A percentile compares a stretch with the other conserved stretches of the same genome.
Evolutionary conservation across 2,113 vertebrate species (phyloP).

Genomic region (Callionymus lyra): DNA sequence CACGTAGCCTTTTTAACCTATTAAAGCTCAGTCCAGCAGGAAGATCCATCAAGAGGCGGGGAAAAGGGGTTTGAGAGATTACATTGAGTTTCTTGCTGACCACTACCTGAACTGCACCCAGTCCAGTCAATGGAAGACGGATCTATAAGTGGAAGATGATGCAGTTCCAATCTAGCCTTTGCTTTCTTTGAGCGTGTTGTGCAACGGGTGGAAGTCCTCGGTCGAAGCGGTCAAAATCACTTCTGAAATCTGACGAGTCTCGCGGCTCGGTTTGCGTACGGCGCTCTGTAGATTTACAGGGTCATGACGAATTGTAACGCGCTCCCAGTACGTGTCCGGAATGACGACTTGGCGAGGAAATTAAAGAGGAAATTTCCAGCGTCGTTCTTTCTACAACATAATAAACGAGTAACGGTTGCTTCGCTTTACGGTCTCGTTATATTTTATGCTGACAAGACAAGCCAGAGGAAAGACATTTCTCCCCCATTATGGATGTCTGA

Average conservation of each 20-base stretch:
- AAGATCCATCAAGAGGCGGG: too few species aligned
- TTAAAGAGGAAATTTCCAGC: slow-evolving; percentile 5
- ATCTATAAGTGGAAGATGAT: too few species aligned
- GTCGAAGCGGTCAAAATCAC: too few species aligned
- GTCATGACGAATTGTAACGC: slow-evolving; percentile 47
- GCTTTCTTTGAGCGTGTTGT: too few species aligned
- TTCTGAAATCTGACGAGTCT: slow-evolving; percentile 4
- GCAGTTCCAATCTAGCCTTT: too few species aligned
- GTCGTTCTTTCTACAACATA: slow-evolving; percentile 22
- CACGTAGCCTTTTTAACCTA: too few species aligned
- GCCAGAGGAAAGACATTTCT: slow-evolving; percentile 27
- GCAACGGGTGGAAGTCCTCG: too few species aligned
- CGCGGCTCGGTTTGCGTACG: slow-evolving; percentile 24
- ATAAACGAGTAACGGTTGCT: slow-evolving; percentile 55
- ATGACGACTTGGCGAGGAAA: slow-evolving; percentile 25
- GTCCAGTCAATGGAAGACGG: too few species aligned
- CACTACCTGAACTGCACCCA: too few species aligned
- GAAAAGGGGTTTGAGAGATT: too few species aligned
- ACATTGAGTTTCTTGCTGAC: too few species aligned
- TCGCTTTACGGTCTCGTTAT: slow-evolving; percentile 49
- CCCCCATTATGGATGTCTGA: slow-evolving; percentile 37
- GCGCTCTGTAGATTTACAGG: slow-evolving; percentile 48
- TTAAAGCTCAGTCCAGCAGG: too few species aligned
- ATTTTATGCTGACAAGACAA: slow-evolving; percentile 52
- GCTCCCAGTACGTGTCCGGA: slow-evolving; percentile 38